A percentile compares a stretch with the other conserved stretches of the same genome.
These are phyloP conservation scores for Chamaetylas fuelleborni DNA, from an alignment of 2,113 vertebrate species.

Conservation along the genomic window DNA sequence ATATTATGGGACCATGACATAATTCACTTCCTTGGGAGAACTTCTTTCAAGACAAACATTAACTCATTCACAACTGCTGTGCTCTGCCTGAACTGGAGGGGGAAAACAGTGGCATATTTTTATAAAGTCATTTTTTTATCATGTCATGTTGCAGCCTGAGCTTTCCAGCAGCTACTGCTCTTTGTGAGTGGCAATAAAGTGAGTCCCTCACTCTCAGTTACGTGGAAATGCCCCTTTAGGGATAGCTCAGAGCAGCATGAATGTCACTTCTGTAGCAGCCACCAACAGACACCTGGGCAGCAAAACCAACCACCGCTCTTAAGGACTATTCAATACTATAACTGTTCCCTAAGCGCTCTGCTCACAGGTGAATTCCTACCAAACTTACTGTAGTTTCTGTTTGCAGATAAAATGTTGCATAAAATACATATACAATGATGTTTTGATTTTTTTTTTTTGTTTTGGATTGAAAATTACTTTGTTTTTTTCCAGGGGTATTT, in stretches of 20 bases:
- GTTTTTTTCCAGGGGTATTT: background rate
- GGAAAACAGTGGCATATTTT: background rate
- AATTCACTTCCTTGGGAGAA: slow-evolving; percentile 34
- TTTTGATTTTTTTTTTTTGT: background rate
- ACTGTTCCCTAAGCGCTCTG: background rate
- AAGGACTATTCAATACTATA: background rate
- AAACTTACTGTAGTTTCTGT: background rate
- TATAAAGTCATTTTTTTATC: background rate
- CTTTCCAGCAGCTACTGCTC: slow-evolving; percentile 20
- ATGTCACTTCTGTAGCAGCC: slow-evolving; percentile 1
- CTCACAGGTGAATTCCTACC: slow-evolving; percentile 14
- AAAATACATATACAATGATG: background rate
- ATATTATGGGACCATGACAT: background rate
- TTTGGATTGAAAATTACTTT: background rate
- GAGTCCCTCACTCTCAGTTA: background rate
- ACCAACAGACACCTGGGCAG: slow-evolving; percentile 15
- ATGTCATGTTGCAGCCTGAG: background rate
- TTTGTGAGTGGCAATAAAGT: slow-evolving; percentile 7
- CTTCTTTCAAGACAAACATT: background rate
- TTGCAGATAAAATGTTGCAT: background rate
- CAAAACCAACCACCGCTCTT: background rate
- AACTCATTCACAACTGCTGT: slow-evolving; percentile 8
- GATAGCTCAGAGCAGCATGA: background rate
- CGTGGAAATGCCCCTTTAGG: background rate
- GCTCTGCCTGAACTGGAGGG: background rate